phyloP scores from a whole-genome alignment of 2,797 vertebrate species.

The Sebastes baramenuke region DNA sequence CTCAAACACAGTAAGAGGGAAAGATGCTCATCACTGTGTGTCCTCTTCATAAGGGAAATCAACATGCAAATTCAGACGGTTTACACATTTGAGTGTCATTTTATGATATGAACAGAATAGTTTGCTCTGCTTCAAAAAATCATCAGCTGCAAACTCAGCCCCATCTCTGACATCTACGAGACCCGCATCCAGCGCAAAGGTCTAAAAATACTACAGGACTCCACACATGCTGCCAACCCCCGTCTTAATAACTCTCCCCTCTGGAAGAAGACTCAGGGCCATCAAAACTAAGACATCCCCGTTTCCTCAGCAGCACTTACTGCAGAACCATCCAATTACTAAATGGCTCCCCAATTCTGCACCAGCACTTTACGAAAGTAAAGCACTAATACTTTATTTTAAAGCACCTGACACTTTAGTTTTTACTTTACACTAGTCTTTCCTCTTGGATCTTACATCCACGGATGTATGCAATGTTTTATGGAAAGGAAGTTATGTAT shows the following conservation, averaged over 20 bases:
- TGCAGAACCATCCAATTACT: neutral
- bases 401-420: neutral
- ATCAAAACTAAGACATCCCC: neutral
- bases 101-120: neutral
- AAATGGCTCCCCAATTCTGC: neutral
- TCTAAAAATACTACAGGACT: neutral
- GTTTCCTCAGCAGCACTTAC: neutral
- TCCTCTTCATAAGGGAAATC: slow-evolving; percentile 29
- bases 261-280: neutral
- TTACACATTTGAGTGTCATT: neutral
- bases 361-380: neutral
- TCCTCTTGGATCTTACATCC: neutral
- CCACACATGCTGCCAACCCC: too few species aligned
- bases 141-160: neutral
- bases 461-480: neutral
- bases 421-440: neutral
- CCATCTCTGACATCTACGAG: neutral
- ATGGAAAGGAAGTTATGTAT: neutral
- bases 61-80: slow-evolving; percentile 15
- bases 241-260: neutral
- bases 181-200: neutral
- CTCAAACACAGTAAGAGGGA: slow-evolving; percentile 20
- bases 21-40: slow-evolving; percentile 23
- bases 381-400: neutral
- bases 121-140: neutral